phyloP scores from a whole-genome alignment of 2,113 vertebrate genomes.

The Mustela lutreola region DNA sequence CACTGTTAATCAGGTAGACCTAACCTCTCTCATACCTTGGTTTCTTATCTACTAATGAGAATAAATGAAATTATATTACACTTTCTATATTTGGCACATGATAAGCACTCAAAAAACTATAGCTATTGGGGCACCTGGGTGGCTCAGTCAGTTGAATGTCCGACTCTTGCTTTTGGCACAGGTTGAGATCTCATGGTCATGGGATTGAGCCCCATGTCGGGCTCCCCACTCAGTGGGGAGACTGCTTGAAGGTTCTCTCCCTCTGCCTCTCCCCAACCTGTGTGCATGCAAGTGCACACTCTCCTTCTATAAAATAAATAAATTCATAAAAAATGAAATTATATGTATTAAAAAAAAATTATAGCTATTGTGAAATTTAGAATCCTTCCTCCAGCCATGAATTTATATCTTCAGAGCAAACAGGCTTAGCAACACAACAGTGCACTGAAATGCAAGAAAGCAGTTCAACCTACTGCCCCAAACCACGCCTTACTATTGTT shows the following conservation, averaged over 20 bases:
- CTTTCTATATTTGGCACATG: neutral
- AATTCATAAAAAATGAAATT: neutral
- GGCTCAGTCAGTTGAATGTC: neutral
- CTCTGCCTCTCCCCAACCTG: neutral
- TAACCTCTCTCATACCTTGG: neutral
- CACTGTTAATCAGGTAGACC: neutral
- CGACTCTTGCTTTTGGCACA: neutral
- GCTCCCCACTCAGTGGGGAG: neutral
- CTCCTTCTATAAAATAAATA: neutral
- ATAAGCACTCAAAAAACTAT: neutral
- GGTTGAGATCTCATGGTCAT: neutral
- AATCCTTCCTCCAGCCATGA: neutral
- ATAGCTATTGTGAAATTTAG: neutral
- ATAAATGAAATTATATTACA: neutral
- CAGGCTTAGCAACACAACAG: neutral
- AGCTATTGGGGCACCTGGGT: neutral
- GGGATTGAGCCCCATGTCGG: neutral
- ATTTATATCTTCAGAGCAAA: neutral
- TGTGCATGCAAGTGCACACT: neutral
- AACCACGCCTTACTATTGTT: neutral
- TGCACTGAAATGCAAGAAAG: neutral
- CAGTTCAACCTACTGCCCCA: neutral
- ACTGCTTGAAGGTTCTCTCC: neutral
- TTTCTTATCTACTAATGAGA: neutral
- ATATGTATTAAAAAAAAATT: neutral